phyloP scores from a whole-genome alignment of 1,140 invertebrate genomes.

The Diorhabda elongata region DNA sequence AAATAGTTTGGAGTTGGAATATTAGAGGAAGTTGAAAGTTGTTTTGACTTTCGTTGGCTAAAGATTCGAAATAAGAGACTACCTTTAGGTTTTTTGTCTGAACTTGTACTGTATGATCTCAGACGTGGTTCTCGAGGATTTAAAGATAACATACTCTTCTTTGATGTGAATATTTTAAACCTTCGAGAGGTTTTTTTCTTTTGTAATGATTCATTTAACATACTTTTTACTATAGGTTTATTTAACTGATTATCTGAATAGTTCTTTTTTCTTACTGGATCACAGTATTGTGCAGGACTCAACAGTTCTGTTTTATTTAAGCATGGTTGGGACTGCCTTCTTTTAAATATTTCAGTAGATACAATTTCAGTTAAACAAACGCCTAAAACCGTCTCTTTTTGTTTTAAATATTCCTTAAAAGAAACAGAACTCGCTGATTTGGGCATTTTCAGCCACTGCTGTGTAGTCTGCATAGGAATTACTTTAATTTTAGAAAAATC shows the following conservation, averaged over 20 bases:
- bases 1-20: slow-evolving; percentile 15
- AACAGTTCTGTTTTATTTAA: background rate
- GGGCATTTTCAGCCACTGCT: slow-evolving; percentile 13
- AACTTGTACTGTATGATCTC: background rate
- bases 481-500: background rate
- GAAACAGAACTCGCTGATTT: slow-evolving; percentile 29
- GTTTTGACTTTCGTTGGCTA: background rate
- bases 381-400: slow-evolving; percentile 35
- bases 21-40: background rate
- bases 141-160: background rate
- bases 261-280: slow-evolving; percentile 10
- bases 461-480: background rate
- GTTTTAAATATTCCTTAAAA: slow-evolving; percentile 24
- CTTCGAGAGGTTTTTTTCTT: slow-evolving; percentile 3
- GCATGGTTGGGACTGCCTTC: slow-evolving; percentile 24
- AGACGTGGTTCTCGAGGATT: background rate
- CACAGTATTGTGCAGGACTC: background rate
- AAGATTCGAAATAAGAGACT: background rate
- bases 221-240: slow-evolving; percentile 17
- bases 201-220: slow-evolving; percentile 13
- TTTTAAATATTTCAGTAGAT: slow-evolving; percentile 20
- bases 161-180: slow-evolving; percentile 6
- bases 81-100: background rate
- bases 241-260: slow-evolving; percentile 31
- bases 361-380: slow-evolving; percentile 30